Base-by-base conservation (phyloP, 2,888 invertebrate species). In the Cyclophora punctaria region DNA sequence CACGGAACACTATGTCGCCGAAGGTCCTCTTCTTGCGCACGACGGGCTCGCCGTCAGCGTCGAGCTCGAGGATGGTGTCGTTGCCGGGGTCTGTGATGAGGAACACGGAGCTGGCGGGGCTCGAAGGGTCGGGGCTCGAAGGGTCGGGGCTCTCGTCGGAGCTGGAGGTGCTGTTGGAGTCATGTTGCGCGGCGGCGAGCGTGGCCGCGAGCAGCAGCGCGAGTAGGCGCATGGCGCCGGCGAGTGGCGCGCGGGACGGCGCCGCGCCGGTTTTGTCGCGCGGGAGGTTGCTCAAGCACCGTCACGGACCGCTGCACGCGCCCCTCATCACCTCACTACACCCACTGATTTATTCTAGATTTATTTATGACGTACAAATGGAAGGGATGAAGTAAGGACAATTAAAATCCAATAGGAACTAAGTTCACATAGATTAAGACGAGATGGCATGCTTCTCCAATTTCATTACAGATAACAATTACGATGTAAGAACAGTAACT, bases 11-110 rank as follows among this genome's bases (percentile, higher is more conserved):
- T 55, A 89, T 72, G 49, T 89, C 87, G 4, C 89, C 89, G 62
- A 89, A 89, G 1, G 89, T 89, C 49, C 89, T 67, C 63, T 89
- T 89, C 72, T 80, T 81, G n/a, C 89, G 70, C 46, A 88, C 83
- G 37, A 88, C 68, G 5, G 83, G 79, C 46, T 78, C 83, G 50
- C 78, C 76, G 6, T 78, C 75, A 3, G 69, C 75, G 48, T 78
- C 76, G 46, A 64, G 57, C 34, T 56, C 48, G 44, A 69, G 50
- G 44, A 66, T 66, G 51, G 71, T 69, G 56, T 64, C 48, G 50
- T 49, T 55, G 44, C 45, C 51, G 46, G 50, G 53, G 46, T 51
- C 51, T 5, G 53, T 48, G 7, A 49, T 48, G 41, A 55, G 37
- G 51, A 49, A 55, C 5, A 55, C 51, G 34, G 34, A 44, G 33